Percentiles rank a stretch among this genome's conserved stretches.
phyloP scores from a whole-genome alignment of 2,888 invertebrate species.

The Proisotoma minuta region DNA sequence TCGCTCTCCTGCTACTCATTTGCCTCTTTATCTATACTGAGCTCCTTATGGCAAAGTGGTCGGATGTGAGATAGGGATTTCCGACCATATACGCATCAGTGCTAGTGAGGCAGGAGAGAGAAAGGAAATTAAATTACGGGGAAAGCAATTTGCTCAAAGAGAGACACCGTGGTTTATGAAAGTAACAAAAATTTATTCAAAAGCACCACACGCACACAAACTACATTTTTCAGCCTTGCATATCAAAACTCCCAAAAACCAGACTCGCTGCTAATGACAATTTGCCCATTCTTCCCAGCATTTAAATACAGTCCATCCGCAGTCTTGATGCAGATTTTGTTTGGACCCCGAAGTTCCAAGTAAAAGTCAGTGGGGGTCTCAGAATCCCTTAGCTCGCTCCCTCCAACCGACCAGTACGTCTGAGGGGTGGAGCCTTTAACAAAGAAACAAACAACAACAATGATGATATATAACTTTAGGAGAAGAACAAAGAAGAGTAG shows the following conservation, averaged over 20 bases:
- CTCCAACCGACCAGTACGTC: constrained; percentile 89
- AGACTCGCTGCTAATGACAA: constrained; percentile 73
- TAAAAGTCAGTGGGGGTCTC: constrained; percentile 74
- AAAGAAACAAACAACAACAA: constrained; percentile 11
- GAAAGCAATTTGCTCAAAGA: constrained; percentile 21
- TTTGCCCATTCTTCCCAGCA: constrained; percentile 85
- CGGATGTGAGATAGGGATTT: too few relatives aligned
- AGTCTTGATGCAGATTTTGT: constrained; percentile 82
- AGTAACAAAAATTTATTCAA: too few relatives aligned
- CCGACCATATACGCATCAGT: too few relatives aligned
- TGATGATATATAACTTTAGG: constrained; percentile 2
- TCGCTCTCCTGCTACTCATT: too few relatives aligned
- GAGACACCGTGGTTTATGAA: too few relatives aligned
- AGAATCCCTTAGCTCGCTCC: constrained; percentile 79
- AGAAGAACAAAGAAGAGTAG: constrained; percentile 8
- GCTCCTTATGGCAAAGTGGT: too few relatives aligned
- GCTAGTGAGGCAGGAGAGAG: not conserved
- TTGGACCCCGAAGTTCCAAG: constrained; percentile 87
- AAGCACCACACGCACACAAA: not conserved
- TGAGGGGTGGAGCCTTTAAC: not conserved
- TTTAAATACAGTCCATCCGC: constrained; percentile 70
- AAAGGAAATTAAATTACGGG: not conserved
- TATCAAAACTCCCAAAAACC: constrained; percentile 95
- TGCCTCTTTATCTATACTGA: too few relatives aligned
- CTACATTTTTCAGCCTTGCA: constrained; percentile 25